phyloP scores from a whole-genome alignment of 2,113 vertebrate species.

The Calypte anna region DNA sequence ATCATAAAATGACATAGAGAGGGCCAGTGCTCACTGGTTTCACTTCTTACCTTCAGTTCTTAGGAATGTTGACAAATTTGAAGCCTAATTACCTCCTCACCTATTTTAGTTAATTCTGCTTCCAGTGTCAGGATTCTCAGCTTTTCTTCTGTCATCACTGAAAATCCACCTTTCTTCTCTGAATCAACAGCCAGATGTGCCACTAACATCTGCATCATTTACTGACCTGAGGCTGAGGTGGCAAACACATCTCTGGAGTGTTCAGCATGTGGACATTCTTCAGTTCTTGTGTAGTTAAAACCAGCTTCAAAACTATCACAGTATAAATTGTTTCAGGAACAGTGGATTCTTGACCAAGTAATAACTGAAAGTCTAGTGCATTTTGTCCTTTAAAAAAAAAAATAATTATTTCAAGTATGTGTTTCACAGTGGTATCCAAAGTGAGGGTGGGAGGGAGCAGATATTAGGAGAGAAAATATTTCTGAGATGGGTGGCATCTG shows the following conservation, averaged over 20 bases:
- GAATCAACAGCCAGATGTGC: not conserved
- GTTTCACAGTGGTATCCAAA: rapidly evolving
- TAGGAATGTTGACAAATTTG: not conserved
- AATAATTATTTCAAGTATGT: not conserved
- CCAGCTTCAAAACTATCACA: not conserved
- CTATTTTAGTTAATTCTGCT: not conserved
- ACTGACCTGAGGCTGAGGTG: not conserved
- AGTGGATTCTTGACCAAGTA: not conserved
- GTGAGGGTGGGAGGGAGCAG: not conserved
- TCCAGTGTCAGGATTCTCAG: not conserved
- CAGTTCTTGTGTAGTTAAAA: not conserved
- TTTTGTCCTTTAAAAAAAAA: too few species aligned
- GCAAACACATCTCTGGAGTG: not conserved
- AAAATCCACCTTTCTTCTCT: not conserved
- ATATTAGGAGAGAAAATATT: not conserved
- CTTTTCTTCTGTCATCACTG: not conserved
- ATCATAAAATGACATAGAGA: not conserved
- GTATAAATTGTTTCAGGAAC: rapidly evolving
- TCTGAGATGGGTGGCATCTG: too few species aligned
- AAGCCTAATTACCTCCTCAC: not conserved
- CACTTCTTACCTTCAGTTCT: not conserved
- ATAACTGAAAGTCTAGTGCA: not conserved
- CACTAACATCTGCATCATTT: not conserved
- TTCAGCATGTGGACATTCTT: rapidly evolving
- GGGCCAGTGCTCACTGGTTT: not conserved